Conservation (phyloP, 2,797 vertebrate species). For the Sebastes aleutianus region DNA sequence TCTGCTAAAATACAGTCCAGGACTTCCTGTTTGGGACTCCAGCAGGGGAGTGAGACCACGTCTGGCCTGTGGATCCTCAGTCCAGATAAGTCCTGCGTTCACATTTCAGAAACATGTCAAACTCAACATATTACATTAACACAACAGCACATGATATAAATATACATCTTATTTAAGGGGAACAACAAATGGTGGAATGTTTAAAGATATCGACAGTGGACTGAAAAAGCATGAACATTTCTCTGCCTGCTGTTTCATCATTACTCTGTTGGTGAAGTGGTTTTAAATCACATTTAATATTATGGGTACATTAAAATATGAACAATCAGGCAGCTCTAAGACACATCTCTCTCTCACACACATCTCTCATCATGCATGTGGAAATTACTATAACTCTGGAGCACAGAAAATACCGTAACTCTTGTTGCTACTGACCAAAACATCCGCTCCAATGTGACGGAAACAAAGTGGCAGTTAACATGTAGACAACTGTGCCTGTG, state of each 20-base stretch:
- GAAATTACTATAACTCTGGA: conserved; percentile 41
- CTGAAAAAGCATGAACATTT: conserved; percentile 12
- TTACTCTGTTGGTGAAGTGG: conserved; percentile 6
- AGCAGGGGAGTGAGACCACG: conserved; percentile 29
- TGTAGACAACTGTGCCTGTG: conserved; percentile 18
- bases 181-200: conserved; percentile 46
- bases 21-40: conserved; percentile 14
- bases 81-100: conserved; percentile 61
- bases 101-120: conserved; percentile 76
- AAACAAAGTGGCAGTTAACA: conserved; percentile 27
- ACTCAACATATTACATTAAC: conserved; percentile 69
- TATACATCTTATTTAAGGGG: conserved; percentile 58
- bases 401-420: conserved; percentile 21
- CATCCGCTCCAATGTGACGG: background rate
- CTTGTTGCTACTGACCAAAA: conserved; percentile 29
- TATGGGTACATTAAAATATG: conserved; percentile 21
- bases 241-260: conserved; percentile 1
- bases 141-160: conserved; percentile 75
- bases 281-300: conserved; percentile 19
- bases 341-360: conserved; percentile 8
- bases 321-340: conserved; percentile 26
- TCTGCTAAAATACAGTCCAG: conserved; percentile 37
- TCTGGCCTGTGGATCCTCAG: conserved; percentile 42
- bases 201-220: conserved; percentile 35
- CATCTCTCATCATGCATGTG: conserved; percentile 43